These are phyloP conservation scores for Bombus superbus DNA, from an alignment of 1,140 invertebrate species.

Conservation along the genomic window DNA sequence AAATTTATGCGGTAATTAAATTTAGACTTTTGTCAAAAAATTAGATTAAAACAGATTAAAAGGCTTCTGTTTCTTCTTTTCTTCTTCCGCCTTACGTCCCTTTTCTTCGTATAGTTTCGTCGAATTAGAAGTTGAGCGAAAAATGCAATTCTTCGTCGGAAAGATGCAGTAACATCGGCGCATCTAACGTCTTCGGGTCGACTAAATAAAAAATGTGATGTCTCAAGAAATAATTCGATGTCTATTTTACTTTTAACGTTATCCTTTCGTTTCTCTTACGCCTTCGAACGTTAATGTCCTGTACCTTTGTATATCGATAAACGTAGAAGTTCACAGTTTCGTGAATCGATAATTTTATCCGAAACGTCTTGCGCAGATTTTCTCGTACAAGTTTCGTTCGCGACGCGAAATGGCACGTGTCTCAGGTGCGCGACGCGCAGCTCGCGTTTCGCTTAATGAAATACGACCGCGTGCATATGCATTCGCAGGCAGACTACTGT, in stretches of 20 bases:
- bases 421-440: conserved; percentile 21
- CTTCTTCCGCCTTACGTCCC: background rate
- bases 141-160: background rate
- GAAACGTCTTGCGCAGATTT: background rate
- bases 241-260: no score
- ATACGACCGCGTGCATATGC: conserved; percentile 22
- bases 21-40: background rate
- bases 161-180: no score
- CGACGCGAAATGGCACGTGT: conserved; percentile 16
- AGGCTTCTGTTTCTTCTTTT: background rate
- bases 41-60: background rate
- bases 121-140: background rate
- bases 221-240: background rate
- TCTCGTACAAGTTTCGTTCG: background rate
- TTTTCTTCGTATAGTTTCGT: background rate
- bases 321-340: no score
- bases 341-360: background rate
- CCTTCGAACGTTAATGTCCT: no score
- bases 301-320: no score
- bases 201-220: background rate
- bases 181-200: no score
- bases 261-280: background rate
- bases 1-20: background rate
- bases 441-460: conserved; percentile 49
- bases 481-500: conserved; percentile 1